phyloP scores from a whole-genome alignment of 1,140 invertebrate genomes.

The Zaprionus davidi region DNA sequence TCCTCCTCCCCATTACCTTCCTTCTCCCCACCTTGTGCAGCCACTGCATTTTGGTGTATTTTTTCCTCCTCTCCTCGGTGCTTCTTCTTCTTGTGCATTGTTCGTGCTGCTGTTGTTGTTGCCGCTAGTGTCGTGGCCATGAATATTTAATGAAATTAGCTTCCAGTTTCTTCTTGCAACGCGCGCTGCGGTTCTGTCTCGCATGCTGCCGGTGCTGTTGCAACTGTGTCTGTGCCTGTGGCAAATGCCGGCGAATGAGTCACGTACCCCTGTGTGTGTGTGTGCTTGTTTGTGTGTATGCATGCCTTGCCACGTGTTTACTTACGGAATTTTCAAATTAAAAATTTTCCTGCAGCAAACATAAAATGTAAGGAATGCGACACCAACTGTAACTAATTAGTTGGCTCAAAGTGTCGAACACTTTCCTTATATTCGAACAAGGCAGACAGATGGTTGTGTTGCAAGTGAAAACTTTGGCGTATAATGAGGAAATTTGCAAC shows the following conservation, averaged over 20 bases:
- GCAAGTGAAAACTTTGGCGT: background rate
- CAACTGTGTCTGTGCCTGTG: conserved; percentile 15
- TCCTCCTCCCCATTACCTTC: background rate
- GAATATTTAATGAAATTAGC: conserved; percentile 82
- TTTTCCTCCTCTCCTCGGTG: background rate
- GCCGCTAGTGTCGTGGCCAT: conserved; percentile 63
- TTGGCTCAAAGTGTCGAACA: conserved; percentile 14
- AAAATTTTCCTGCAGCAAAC: conserved; percentile 33
- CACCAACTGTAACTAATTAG: conserved; percentile 30
- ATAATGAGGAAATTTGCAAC: too few species aligned
- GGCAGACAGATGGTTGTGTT: background rate
- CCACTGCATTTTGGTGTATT: conserved; percentile 45
- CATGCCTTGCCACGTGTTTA: conserved; percentile 53
- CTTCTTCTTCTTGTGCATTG: conserved; percentile 5
- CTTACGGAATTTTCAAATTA: conserved; percentile 52
- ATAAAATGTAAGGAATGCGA: conserved; percentile 19
- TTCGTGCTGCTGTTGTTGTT: conserved; percentile 10
- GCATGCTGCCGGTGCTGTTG: conserved; percentile 14
- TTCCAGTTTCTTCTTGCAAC: conserved; percentile 72
- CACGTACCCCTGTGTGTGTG: conserved; percentile 27
- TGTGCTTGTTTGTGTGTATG: background rate
- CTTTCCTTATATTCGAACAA: background rate
- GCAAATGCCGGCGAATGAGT: background rate
- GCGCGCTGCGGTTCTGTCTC: conserved; percentile 47
- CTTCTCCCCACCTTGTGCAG: background rate